Evolutionary conservation across 2,113 vertebrate species (phyloP), one percentile per base, ranked within the genome.

Genomic region (Illadopsis cleaveri): DNA sequence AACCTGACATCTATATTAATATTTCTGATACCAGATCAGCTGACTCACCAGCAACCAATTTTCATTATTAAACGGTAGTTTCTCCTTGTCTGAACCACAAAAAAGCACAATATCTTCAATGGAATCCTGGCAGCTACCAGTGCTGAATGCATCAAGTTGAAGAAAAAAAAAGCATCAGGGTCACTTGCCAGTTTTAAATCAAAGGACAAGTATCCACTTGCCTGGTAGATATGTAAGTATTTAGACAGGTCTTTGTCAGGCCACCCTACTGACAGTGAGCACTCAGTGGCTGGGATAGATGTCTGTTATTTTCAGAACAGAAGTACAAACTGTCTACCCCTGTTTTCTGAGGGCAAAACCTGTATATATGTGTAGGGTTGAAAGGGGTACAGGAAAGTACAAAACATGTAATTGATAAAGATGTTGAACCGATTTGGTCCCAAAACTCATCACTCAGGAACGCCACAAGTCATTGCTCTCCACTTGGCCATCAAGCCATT

Each of bases 371-470:
- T 66, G 15, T 62, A 11, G 2, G 28, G 22, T 30, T 89, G 60
- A 62, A 81, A 73, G 47, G 12, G 16, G 27, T 45, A 35, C 13
- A 58, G 35, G 11, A 37, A 84, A 86, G 8, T 64, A 24, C 30
- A 38, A 68, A 64, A 80, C 12, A 10, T 40, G 7, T 37, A 10
- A 51, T 28, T 0, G 0, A 6, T 33, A 44, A 51, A 66, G 33
- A 44, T 5, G 1, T 66, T 58, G 15, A 44, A 45, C 23, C 2
- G 0, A 33, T 57, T 57, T 2, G 1, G 28, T 58, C 19, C 30
- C 15, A 44, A 38, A 54, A 73, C 8, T 0, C 0, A 58, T 42
- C 44, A 37, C 37, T 73, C 33, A 11, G 18, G 37, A 58, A 17
- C 6, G 15, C 51, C 42, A 19, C 18, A 44, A 6, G 4, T 72